A percentile compares a stretch with the other conserved stretches of the same genome.
These are phyloP conservation scores for Acanthosepion lycidas DNA, from an alignment of 2,888 invertebrate species.

Conservation along the genomic window DNA sequence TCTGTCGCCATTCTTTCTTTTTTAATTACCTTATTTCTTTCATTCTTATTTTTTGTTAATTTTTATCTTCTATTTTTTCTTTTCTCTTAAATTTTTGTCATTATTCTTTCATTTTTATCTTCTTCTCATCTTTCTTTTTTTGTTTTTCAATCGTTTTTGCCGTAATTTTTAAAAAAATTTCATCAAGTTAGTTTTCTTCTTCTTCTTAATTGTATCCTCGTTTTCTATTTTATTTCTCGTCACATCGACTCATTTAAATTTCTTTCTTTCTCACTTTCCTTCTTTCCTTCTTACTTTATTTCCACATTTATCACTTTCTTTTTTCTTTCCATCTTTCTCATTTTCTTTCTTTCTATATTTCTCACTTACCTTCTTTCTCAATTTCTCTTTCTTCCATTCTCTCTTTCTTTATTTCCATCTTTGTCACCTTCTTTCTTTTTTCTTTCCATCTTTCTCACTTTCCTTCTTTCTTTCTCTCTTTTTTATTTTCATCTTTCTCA, in stretches of 20 bases:
- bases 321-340: background rate
- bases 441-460: background rate
- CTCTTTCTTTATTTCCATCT: background rate
- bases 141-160: background rate
- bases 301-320: background rate
- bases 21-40: background rate
- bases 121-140: background rate
- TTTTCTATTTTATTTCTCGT: background rate
- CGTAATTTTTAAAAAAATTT: background rate
- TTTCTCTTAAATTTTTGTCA: background rate
- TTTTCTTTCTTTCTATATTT: background rate
- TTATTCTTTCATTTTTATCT: background rate
- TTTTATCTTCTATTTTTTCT: background rate
- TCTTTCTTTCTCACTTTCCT: background rate
- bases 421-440: background rate
- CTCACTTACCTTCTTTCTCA: background rate
- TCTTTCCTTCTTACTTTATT: background rate
- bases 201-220: background rate
- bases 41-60: too few species aligned
- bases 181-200: background rate
- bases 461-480: background rate
- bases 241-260: background rate
- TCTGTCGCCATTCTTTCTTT: background rate
- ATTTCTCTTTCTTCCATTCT: background rate
- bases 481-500: too few species aligned